Evolutionary conservation across 1,140 invertebrate genomes (phyloP).

Genomic region (Drosophila kurseongensis): DNA sequence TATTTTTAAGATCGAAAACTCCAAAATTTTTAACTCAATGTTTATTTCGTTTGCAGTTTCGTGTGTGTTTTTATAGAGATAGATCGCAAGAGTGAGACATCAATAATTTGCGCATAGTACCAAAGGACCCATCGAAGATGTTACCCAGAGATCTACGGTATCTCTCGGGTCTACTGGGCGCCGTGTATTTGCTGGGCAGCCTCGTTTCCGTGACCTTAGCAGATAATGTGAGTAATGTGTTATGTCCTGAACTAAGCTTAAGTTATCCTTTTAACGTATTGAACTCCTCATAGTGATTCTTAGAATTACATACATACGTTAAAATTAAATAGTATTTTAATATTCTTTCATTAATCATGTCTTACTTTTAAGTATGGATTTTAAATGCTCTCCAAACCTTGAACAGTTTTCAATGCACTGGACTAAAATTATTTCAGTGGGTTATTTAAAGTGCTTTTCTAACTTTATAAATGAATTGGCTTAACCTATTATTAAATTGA

Average conservation of each 20-base stretch:
- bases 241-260: neutral
- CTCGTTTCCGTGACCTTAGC: conserved; percentile 53
- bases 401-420: neutral
- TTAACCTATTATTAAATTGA: neutral
- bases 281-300: too few species aligned
- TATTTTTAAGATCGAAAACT: conserved; percentile 2
- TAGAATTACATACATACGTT: too few species aligned
- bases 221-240: conserved; percentile 65
- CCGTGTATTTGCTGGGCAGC: conserved; percentile 61
- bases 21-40: conserved; percentile 10
- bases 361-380: neutral
- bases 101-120: conserved; percentile 53
- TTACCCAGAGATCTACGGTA: conserved; percentile 79
- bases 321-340: too few species aligned
- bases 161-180: conserved; percentile 80
- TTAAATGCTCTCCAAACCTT: conserved; percentile 3
- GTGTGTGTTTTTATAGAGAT: conserved; percentile 57
- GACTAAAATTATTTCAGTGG: too few species aligned
- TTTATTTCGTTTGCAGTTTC: conserved; percentile 72
- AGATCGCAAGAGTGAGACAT: conserved; percentile 31
- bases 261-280: too few species aligned
- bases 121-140: conserved; percentile 59
- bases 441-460: neutral
- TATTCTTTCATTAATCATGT: neutral
- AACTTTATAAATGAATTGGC: neutral